Base-by-base conservation (phyloP, 2,113 vertebrate species). In the Proterorhinus semilunaris region DNA sequence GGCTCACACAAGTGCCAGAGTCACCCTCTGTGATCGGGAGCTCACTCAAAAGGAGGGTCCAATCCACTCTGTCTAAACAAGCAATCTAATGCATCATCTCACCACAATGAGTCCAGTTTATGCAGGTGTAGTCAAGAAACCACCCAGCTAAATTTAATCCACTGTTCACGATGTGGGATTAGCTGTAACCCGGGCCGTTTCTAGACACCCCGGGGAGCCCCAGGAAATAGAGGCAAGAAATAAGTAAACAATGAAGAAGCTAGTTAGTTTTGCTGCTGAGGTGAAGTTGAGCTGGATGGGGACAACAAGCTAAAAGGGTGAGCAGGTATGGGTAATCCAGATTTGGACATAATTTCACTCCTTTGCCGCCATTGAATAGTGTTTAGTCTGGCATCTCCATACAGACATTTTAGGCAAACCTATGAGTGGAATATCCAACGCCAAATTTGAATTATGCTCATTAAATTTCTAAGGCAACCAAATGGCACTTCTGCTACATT, bases 1-100 rank as follows among this genome's bases (percentile, higher is more conserved):
- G 81, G 80, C 76, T 84, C 51, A 57, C 76, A 86, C 68, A 82
- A 86, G 86, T 55, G 73, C 74, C 75, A 61, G 66, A 68, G 48
- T 67, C 69, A 80, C 66, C 82, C 64, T 71, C 58, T 82, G 66
- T 87, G 61, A 81, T 75, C 82, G 62, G 61, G 74, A 54, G 76
- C 76, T 84, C 70, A 53, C 70, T 58, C 51, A 63, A 67, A 69
- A 74, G 76, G 79, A 71, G 74, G 71, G 74, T 61, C 75, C 21
- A 72, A 79, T 82, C 52, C 68, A 68, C 68, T 73, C 65, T 53
- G 54, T 66, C 65, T 78, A 78, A 74, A 78, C 74, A 80, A 69
- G 62, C 45, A 69, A 66, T 57, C 55, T 59, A 78, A 76, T 65
- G 54, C 54, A 65, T 59, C 58, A 66, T 74, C 48, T 36, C 68